Conservation (phyloP, 2,888 invertebrate species). For the Antitype chi region DNA sequence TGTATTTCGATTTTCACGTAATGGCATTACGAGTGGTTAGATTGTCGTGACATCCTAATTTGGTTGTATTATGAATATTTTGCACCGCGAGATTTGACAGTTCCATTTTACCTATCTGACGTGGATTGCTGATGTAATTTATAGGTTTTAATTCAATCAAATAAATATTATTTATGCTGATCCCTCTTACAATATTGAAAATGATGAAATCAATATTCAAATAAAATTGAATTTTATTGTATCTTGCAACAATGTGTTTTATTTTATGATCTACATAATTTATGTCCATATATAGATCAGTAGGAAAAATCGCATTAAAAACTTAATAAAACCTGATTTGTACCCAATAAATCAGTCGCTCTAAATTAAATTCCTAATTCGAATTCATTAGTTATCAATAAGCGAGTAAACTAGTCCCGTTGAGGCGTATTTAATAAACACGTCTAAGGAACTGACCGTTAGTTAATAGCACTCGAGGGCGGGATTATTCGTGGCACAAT, state of each 20-base stretch:
- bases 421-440: slow-evolving; percentile 87
- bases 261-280: slow-evolving; percentile 39
- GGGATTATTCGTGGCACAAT: slow-evolving; percentile 84
- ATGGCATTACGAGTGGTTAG: slow-evolving; percentile 76
- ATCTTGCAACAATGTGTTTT: slow-evolving; percentile 34
- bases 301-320: slow-evolving; percentile 40
- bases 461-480: slow-evolving; percentile 86
- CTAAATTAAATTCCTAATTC: slow-evolving; percentile 59
- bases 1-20: slow-evolving; percentile 81
- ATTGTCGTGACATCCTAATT: slow-evolving; percentile 79
- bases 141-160: slow-evolving; percentile 58
- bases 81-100: slow-evolving; percentile 64
- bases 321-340: slow-evolving; percentile 30
- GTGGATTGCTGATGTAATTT: slow-evolving; percentile 55
- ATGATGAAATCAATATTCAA: slow-evolving; percentile 42
- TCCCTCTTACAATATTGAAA: slow-evolving; percentile 28
- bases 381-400: slow-evolving; percentile 63
- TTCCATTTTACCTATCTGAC: slow-evolving; percentile 56
- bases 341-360: slow-evolving; percentile 56
- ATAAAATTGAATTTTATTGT: slow-evolving; percentile 40
- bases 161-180: slow-evolving; percentile 41
- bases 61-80: slow-evolving; percentile 68
- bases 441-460: slow-evolving; percentile 88
- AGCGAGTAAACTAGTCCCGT: slow-evolving; percentile 75
- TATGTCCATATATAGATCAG: slow-evolving; percentile 38